These are phyloP conservation scores for Trogon surrucura DNA, from an alignment of 2,113 vertebrate genomes.

Conservation along the genomic window DNA sequence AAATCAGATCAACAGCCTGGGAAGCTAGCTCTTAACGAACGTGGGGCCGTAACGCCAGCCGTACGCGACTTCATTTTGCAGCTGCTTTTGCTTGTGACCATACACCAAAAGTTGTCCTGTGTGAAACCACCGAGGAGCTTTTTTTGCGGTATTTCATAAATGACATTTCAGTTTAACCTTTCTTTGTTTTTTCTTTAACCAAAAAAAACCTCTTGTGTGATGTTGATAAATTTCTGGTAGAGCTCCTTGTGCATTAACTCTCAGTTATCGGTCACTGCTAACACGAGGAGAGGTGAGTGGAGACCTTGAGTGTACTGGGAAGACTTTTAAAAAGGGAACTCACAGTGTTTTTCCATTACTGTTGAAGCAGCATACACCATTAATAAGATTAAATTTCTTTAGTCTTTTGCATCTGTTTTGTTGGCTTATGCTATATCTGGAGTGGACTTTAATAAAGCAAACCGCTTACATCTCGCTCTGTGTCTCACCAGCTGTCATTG, in stretches of 20 bases:
- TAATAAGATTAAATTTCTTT: constrained; percentile 19
- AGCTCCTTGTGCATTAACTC: constrained; percentile 41
- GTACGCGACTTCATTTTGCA: background rate
- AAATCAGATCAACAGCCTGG: background rate
- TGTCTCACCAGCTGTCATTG: constrained; percentile 22
- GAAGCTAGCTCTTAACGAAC: background rate
- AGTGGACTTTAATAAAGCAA: constrained; percentile 1
- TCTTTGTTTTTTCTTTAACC: background rate
- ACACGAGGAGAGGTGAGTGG: constrained; percentile 29
- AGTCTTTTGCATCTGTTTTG: constrained; percentile 48
- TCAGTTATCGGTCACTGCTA: background rate
- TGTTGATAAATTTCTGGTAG: background rate
- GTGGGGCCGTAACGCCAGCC: background rate
- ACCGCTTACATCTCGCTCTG: background rate
- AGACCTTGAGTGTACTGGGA: background rate
- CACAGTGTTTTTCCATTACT: background rate
- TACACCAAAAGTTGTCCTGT: constrained; percentile 69
- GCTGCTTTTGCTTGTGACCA: constrained; percentile 22
- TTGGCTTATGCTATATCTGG: constrained; percentile 47
- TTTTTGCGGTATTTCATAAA: constrained; percentile 53
- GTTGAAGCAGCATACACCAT: background rate
- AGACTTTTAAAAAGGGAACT: background rate
- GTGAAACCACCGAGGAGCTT: constrained; percentile 73
- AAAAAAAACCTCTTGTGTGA: background rate
- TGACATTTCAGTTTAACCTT: constrained; percentile 54